These are phyloP conservation scores for Melopsittacus undulatus DNA, from an alignment of 2,797 vertebrate species.

Conservation along the genomic window DNA sequence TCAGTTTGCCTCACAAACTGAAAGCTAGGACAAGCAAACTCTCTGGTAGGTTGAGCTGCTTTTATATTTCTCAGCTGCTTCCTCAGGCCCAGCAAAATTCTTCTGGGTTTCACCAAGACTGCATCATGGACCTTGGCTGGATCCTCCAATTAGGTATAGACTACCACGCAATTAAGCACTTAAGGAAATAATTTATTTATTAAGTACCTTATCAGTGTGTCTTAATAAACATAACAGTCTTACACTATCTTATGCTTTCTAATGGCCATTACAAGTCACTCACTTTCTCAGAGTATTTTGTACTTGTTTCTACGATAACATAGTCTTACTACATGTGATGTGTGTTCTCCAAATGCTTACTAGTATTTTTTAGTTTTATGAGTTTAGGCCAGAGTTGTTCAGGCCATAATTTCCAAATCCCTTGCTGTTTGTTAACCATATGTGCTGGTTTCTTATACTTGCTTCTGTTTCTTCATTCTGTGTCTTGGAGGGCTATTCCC, in stretches of 20 bases:
- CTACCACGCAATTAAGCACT: background rate
- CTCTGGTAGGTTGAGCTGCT: conserved; percentile 81
- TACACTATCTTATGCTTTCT: background rate
- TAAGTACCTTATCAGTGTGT: background rate
- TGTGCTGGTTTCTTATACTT: background rate
- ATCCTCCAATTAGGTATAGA: background rate
- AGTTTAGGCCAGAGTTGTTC: background rate
- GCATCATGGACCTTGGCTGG: background rate
- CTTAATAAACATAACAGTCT: background rate
- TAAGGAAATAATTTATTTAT: background rate
- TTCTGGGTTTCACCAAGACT: background rate
- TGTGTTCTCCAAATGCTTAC: background rate
- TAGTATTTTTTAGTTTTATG: background rate
- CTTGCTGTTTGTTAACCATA: background rate
- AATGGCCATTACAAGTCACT: background rate
- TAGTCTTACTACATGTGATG: background rate
- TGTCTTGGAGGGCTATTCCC: background rate
- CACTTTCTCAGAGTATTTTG: background rate
- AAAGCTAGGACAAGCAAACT: conserved; percentile 88
- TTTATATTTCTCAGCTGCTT: background rate
- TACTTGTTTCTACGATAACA: background rate
- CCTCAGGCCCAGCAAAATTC: background rate
- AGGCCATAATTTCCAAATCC: background rate
- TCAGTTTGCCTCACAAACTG: conserved; percentile 92
- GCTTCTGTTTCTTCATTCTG: background rate